phyloP scores from a whole-genome alignment of 2,113 vertebrate genomes.

The Bos javanicus region DNA sequence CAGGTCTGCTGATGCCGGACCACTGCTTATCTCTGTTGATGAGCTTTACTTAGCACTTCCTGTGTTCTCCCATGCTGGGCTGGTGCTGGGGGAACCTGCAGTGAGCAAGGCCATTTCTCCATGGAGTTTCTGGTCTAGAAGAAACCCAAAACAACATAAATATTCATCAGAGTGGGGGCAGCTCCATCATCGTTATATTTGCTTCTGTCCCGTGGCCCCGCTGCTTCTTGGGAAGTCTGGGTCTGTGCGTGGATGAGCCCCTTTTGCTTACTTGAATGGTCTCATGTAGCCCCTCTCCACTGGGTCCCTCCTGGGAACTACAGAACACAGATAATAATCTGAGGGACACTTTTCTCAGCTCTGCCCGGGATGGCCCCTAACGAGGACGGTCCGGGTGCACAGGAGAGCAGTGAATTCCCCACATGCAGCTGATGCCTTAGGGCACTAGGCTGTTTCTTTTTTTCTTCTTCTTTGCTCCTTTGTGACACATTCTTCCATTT shows the following conservation, averaged over 20 bases:
- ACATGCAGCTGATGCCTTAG: rapidly evolving
- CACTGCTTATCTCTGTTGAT: rapidly evolving
- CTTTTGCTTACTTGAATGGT: background rate
- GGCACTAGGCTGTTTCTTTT: background rate
- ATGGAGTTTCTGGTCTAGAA: background rate
- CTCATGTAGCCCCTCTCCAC: background rate
- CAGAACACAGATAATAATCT: background rate
- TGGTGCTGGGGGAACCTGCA: no score
- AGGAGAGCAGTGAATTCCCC: background rate
- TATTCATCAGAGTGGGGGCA: background rate
- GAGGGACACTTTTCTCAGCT: background rate
- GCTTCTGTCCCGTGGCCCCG: background rate
- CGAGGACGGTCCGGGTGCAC: background rate
- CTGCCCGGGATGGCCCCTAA: background rate
- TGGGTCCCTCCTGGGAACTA: background rate
- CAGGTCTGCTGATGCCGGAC: rapidly evolving
- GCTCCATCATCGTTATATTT: no score
- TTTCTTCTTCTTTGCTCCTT: background rate
- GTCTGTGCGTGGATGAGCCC: background rate
- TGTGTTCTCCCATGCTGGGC: background rate
- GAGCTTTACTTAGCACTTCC: background rate
- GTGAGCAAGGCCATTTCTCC: background rate
- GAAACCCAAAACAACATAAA: background rate
- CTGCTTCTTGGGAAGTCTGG: background rate
- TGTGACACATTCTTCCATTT: background rate